These are phyloP conservation scores for Rhipidura dahli DNA, from an alignment of 2,113 vertebrate genomes.

Conservation along the genomic window DNA sequence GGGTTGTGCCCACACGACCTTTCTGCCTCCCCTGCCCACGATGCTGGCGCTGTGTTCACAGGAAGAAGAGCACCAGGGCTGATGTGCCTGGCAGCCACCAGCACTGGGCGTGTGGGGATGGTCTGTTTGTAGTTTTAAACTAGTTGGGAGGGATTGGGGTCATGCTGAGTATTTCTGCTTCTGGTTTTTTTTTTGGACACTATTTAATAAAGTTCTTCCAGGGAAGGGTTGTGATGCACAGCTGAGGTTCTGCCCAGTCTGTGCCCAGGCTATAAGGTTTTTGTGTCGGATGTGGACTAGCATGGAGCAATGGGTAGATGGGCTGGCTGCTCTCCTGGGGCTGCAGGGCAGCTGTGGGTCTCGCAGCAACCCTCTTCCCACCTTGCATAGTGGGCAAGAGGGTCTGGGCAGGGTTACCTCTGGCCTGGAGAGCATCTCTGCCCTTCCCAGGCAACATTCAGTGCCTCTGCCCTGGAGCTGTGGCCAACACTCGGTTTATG, in stretches of 20 bases:
- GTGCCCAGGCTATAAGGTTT: not conserved
- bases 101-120: not conserved
- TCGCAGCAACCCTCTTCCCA: not conserved
- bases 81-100: rapidly evolving
- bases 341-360: not conserved
- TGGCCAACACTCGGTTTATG: rapidly evolving
- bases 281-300: rapidly evolving
- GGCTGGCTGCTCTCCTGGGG: not conserved
- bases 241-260: not conserved
- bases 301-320: not conserved
- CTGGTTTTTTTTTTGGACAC: conserved; percentile 54
- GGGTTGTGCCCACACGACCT: not conserved
- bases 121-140: not conserved
- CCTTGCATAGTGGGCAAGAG: not conserved
- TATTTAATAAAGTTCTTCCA: conserved; percentile 74
- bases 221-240: not conserved
- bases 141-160: not conserved
- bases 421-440: not conserved
- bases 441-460: not conserved
- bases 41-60: not conserved
- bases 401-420: not conserved
- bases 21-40: not conserved
- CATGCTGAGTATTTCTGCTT: conserved; percentile 20
- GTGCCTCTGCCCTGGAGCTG: not conserved
- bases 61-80: not conserved